Evolutionary conservation across 2,113 vertebrate genomes (phyloP), one percentile per base, ranked within the genome.

Genomic region (Neogobius melanostomus): DNA sequence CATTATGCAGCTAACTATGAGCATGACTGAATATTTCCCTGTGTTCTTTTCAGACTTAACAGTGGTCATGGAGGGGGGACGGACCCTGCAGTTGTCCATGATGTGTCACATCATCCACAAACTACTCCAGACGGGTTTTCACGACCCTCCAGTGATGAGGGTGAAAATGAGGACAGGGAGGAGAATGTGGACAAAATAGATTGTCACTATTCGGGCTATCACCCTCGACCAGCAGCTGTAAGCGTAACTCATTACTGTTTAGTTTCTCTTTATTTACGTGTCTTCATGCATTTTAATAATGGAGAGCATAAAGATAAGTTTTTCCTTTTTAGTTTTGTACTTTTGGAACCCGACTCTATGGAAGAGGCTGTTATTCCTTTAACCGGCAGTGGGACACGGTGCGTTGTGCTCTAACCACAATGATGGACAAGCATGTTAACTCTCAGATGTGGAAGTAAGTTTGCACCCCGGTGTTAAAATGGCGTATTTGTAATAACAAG

Each of bases 191-290:
- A 98, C 90, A 99, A 96, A 94, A 94, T 99, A 94, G 97, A 98
- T 93, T 98, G 95, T 94, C 95, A 97, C 91, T 99, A 96, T 95
- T 99, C 98, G 94, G 95, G 95, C 94, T 96, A 94, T 90, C 98
- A 99, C 89, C 97, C 98, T 90, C 95, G 96, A 91, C 97, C 98
- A 91, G 95, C 96, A 89, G 94, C 97, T 93, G 98, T 99, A 93
- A 86, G 98, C 90, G n/a, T 12, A 15, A 12, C 21, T 57, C 6
- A 12, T 57, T 36, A 28, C 9, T 10, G 8, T 11, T 11, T 28
- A 56, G 6, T 10, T 28, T 56, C 9, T 56, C 17, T 57, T 21
- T 60, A 43, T 15, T 36, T 59, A 42, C 56, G 7, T 60, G 6
- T 7, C 7, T 42, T 42, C 15, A 7, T n/a, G 12, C 7, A 61